Evolutionary conservation across 2,797 vertebrate species (phyloP).

Genomic region (Nyctalus aviator): DNA sequence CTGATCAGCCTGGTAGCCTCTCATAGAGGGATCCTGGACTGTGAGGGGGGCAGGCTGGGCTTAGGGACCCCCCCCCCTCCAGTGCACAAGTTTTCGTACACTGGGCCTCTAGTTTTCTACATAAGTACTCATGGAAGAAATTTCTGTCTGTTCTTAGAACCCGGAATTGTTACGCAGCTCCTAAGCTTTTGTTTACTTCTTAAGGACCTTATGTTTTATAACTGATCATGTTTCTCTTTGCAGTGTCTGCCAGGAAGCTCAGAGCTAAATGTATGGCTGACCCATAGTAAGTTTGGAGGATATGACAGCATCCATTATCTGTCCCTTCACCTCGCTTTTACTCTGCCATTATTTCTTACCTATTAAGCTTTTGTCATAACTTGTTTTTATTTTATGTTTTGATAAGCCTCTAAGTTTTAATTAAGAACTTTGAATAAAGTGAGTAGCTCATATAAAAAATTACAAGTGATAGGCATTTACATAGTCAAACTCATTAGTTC

Average conservation of each 20-base stretch:
- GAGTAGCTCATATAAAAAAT: not conserved
- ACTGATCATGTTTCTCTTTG: not conserved
- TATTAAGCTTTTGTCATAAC: not conserved
- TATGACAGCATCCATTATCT: not conserved
- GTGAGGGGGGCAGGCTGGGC: no score
- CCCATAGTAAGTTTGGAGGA: not conserved
- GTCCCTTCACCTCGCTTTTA: not conserved
- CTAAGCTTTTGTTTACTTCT: not conserved
- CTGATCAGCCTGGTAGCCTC: no score
- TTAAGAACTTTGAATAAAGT: not conserved
- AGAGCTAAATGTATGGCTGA: slow-evolving; percentile 7
- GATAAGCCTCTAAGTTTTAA: not conserved
- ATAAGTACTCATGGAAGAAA: not conserved
- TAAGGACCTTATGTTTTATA: not conserved
- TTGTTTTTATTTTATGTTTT: not conserved
- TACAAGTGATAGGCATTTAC: not conserved
- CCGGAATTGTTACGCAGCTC: not conserved
- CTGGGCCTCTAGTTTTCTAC: no score
- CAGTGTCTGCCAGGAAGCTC: not conserved
- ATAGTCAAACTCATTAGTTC: not conserved
- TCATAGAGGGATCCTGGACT: no score
- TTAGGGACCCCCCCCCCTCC: no score
- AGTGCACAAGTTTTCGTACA: no score
- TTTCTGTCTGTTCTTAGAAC: not conserved
- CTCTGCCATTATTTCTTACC: not conserved